These are phyloP conservation scores for Spodoptera exigua DNA, from an alignment of 2,888 invertebrate genomes.

Conservation along the genomic window DNA sequence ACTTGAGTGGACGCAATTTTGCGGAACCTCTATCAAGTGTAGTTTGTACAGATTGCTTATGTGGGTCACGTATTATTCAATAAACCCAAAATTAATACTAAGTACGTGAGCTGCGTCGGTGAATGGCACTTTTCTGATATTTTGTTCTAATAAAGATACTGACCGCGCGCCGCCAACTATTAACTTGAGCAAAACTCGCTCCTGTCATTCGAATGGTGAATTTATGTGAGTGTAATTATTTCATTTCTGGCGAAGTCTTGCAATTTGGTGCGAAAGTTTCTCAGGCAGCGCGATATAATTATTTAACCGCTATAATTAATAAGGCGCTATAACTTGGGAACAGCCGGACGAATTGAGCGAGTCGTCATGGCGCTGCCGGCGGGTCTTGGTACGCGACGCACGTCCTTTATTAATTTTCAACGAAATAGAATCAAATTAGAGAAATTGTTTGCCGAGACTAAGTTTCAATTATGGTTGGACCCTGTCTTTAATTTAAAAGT, in stretches of 20 bases:
- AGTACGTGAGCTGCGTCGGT: conserved; percentile 75
- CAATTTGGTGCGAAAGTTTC: conserved; percentile 60
- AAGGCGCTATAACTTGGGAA: conserved; percentile 72
- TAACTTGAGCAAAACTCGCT: conserved; percentile 60
- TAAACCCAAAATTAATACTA: conserved; percentile 86
- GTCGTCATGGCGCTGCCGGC: conserved; percentile 62
- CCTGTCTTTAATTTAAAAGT: conserved; percentile 43
- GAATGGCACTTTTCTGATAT: conserved; percentile 74
- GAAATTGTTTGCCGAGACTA: conserved; percentile 66
- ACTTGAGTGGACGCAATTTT: conserved; percentile 75
- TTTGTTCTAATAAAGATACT: conserved; percentile 75
- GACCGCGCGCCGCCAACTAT: conserved; percentile 60
- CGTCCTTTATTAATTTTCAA: conserved; percentile 77
- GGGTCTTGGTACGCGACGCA: conserved; percentile 63
- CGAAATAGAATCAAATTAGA: conserved; percentile 76
- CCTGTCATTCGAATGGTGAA: conserved; percentile 53
- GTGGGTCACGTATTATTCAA: conserved; percentile 86
- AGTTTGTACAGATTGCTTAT: conserved; percentile 70
- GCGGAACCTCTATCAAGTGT: conserved; percentile 71
- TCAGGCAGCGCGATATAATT: conserved; percentile 59
- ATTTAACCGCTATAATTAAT: conserved; percentile 77
- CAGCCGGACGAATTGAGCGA: conserved; percentile 67
- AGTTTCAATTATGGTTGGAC: conserved; percentile 56
- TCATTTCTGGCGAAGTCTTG: conserved; percentile 60
- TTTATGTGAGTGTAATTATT: conserved; percentile 65